Conservation (phyloP, 2,797 vertebrate species). For the Heteromormyrus szaboi region DNA sequence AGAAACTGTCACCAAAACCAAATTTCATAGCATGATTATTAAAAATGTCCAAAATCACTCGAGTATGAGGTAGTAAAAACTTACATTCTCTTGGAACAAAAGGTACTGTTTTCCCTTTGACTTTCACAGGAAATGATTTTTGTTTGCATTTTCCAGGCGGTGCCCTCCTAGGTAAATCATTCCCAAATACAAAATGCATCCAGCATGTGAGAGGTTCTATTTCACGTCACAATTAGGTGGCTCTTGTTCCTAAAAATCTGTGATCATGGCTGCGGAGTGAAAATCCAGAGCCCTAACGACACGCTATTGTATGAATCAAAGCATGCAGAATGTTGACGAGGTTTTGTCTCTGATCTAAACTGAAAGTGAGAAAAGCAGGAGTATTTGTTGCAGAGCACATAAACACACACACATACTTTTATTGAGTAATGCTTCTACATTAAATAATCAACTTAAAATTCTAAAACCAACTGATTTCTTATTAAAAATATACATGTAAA, state of each 20-base stretch:
- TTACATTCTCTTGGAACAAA: conserved; percentile 68
- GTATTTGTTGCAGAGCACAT: not conserved
- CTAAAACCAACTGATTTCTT: not conserved
- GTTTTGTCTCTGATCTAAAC: not conserved
- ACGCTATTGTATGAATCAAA: not conserved
- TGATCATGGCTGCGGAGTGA: not conserved
- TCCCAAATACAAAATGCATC: not conserved
- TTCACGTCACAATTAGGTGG: not conserved
- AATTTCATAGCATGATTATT: not conserved
- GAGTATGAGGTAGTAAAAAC: conserved; percentile 33
- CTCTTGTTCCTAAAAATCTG: not conserved
- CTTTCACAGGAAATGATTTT: conserved; percentile 65
- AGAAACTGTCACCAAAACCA: not conserved
- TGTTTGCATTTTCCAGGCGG: conserved; percentile 74
- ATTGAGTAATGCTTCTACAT: not conserved
- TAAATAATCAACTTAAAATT: not conserved
- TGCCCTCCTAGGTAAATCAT: conserved; percentile 61
- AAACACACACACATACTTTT: not conserved
- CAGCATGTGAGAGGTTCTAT: not conserved
- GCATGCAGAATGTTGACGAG: not conserved
- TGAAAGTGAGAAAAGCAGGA: not conserved
- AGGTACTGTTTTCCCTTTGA: conserved; percentile 61
- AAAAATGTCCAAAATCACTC: not conserved
- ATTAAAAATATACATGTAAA: not conserved
- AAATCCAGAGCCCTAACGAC: not conserved